A percentile compares a stretch with the other conserved stretches of the same genome.
These are phyloP conservation scores for Salpingus planirostris DNA, from an alignment of 2,888 invertebrate genomes.

Conservation along the genomic window DNA sequence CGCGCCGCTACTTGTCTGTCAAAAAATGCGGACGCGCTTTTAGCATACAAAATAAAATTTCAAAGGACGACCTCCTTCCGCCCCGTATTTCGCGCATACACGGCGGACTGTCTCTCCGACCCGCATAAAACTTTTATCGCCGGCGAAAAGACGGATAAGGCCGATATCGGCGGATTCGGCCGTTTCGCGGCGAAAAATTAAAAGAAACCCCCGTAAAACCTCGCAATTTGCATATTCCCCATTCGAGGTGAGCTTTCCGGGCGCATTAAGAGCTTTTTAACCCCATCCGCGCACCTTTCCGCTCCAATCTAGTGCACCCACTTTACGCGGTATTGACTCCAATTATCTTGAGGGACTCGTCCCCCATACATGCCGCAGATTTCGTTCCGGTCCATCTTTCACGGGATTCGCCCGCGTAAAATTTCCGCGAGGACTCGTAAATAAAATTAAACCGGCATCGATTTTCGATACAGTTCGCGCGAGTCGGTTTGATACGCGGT, in stretches of 20 bases:
- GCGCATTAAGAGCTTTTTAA: slow-evolving; percentile 28
- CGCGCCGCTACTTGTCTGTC: not conserved
- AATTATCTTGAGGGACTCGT: slow-evolving; percentile 20
- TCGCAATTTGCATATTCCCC: too few species aligned
- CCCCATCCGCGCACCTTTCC: slow-evolving; percentile 26
- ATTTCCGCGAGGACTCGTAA: slow-evolving; percentile 6
- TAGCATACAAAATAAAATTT: too few species aligned
- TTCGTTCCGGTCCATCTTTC: slow-evolving; percentile 12
- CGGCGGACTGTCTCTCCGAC: too few species aligned
- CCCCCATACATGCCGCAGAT: slow-evolving; percentile 8
- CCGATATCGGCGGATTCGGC: too few species aligned
- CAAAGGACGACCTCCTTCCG: too few species aligned
- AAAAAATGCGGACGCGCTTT: not conserved
- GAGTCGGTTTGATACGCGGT: not conserved
- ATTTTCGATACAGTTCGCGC: too few species aligned
- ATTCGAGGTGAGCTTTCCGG: too few species aligned
- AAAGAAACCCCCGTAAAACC: too few species aligned
- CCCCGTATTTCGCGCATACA: too few species aligned
- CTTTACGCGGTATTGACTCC: slow-evolving; percentile 22
- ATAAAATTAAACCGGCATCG: slow-evolving; percentile 8
- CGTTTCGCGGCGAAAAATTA: too few species aligned
- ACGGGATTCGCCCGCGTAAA: slow-evolving; percentile 11
- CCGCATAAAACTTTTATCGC: too few species aligned
- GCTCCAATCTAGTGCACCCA: slow-evolving; percentile 24
- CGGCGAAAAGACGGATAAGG: too few species aligned